Conservation (phyloP, 2,113 vertebrate species). For the Octodon degus region DNA sequence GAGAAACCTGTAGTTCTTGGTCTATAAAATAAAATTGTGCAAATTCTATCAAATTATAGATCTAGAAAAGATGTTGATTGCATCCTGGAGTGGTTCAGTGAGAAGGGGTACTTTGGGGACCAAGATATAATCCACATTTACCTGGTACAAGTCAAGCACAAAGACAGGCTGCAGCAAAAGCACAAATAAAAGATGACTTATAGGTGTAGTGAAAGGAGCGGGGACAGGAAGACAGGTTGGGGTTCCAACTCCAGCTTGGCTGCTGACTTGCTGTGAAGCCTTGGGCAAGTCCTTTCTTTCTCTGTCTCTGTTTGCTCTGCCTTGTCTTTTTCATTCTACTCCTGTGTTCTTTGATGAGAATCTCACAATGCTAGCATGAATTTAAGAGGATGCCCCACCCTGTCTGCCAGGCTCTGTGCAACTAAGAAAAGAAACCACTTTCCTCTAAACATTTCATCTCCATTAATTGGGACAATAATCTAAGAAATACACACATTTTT, state of each 20-base stretch:
- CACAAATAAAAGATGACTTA: neutral
- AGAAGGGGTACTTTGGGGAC: neutral
- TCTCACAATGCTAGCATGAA: neutral
- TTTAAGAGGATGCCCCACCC: neutral
- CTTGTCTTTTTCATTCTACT: neutral
- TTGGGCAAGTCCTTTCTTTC: neutral
- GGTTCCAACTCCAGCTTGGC: neutral
- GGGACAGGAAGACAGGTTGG: neutral
- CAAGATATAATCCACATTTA: neutral
- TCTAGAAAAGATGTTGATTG: neutral
- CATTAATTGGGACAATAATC: neutral
- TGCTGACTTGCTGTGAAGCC: neutral
- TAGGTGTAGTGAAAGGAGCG: neutral
- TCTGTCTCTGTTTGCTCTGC: neutral
- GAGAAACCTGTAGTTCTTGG: neutral
- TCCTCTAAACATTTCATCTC: neutral
- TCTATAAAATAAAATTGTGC: neutral
- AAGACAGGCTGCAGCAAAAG: neutral
- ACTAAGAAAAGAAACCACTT: neutral
- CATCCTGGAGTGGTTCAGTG: neutral
- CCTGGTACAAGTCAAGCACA: neutral
- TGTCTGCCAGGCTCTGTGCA: neutral
- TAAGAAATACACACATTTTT: neutral
- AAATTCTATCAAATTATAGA: neutral
- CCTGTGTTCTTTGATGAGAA: neutral